Conservation (phyloP, 2,888 invertebrate genomes). For the Mythimna albipuncta region DNA sequence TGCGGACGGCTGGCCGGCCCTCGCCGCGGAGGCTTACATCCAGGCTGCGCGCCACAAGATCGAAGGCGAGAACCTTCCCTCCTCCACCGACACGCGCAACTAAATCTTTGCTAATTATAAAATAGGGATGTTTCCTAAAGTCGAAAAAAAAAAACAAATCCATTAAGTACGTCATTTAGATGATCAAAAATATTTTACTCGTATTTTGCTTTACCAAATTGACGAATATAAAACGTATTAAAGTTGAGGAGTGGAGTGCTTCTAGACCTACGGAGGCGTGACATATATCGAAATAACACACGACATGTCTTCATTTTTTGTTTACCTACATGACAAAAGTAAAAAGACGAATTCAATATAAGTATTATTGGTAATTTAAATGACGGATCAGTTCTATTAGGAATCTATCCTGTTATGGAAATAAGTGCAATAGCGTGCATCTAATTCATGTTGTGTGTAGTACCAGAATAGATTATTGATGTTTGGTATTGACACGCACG, state of each 20-base stretch:
- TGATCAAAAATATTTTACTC: neutral
- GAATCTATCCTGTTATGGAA: neutral
- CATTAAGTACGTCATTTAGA: neutral
- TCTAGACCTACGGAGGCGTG: neutral
- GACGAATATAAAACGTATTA: neutral
- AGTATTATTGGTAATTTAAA: neutral
- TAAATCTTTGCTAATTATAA: constrained; percentile 65
- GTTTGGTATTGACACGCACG: neutral
- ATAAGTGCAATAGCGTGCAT: constrained; percentile 8
- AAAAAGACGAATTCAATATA: no score
- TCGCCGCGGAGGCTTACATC: constrained; percentile 84
- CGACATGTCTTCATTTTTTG: no score
- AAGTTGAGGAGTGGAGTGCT: neutral
- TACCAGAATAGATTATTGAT: neutral
- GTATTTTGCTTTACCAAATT: neutral
- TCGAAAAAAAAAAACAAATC: neutral
- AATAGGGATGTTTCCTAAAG: neutral
- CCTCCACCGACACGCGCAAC: constrained; percentile 88
- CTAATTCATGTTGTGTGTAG: constrained; percentile 8
- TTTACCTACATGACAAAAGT: no score
- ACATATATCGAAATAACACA: no score
- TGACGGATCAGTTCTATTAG: neutral
- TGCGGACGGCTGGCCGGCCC: constrained; percentile 80
- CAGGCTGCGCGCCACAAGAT: constrained; percentile 86
- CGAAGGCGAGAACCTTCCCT: constrained; percentile 87